A percentile compares a stretch with the other conserved stretches of the same genome.
These are phyloP conservation scores for Drosophila pachea DNA, from an alignment of 1,140 invertebrate species.

Conservation along the genomic window DNA sequence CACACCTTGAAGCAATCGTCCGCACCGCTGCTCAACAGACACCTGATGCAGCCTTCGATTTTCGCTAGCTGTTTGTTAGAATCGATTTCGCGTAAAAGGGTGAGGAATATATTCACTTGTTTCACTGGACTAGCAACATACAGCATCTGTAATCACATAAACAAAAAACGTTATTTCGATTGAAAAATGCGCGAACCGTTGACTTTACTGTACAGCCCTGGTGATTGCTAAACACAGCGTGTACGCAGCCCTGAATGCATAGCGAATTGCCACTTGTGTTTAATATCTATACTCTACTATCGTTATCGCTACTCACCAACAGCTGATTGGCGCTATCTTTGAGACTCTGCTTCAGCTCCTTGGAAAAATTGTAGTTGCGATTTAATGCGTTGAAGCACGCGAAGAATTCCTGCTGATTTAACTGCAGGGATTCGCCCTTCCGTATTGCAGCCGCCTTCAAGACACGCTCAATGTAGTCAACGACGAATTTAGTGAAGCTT, in stretches of 20 bases:
- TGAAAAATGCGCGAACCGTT: not conserved
- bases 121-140: conserved; percentile 63
- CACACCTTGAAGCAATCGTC: conserved; percentile 80
- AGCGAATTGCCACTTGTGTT: not conserved
- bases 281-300: not conserved
- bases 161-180: not conserved
- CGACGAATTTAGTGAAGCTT: conserved; percentile 85
- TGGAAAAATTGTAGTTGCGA: conserved; percentile 62
- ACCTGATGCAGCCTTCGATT: conserved; percentile 75
- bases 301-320: conserved; percentile 49
- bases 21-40: conserved; percentile 78
- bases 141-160: conserved; percentile 39
- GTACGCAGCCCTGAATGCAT: not conserved
- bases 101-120: conserved; percentile 69
- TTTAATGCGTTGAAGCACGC: conserved; percentile 79
- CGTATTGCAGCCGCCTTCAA: conserved; percentile 72
- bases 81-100: conserved; percentile 58
- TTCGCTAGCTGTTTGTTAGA: conserved; percentile 40
- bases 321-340: conserved; percentile 73
- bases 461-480: conserved; percentile 85
- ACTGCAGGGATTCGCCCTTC: conserved; percentile 22
- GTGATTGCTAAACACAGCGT: too few species aligned
- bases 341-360: conserved; percentile 76
- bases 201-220: not conserved
- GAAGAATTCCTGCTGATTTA: conserved; percentile 78